phyloP scores from a whole-genome alignment of 2,113 vertebrate species.

The Drymodes brunneopygia region DNA sequence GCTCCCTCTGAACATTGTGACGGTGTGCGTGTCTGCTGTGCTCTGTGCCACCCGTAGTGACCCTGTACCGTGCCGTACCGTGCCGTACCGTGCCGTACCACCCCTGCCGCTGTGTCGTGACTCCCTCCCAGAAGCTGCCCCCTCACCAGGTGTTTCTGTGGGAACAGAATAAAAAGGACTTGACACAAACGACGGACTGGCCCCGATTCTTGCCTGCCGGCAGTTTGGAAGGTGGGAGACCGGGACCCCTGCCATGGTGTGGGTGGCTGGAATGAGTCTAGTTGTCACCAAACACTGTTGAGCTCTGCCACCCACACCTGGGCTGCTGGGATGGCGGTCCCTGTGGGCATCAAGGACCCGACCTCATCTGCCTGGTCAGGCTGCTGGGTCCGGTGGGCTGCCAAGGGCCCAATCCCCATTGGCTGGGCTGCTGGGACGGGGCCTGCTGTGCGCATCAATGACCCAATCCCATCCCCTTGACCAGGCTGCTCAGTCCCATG shows the following conservation, averaged over 20 bases:
- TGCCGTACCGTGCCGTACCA: slow-evolving; percentile 36
- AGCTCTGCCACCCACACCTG: neutral
- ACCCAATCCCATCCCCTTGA: neutral
- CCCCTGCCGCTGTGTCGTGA: slow-evolving; percentile 92
- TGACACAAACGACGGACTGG: slow-evolving; percentile 70
- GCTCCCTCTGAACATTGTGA: slow-evolving; percentile 93
- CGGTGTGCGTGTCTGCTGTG: slow-evolving; percentile 92
- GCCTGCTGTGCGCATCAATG: neutral
- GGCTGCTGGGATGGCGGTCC: neutral
- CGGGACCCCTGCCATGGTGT: rapidly evolving
- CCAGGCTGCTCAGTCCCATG: neutral
- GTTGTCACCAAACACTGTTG: neutral
- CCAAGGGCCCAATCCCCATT: neutral
- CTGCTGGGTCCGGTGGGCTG: neutral
- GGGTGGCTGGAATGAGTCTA: neutral
- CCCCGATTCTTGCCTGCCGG: slow-evolving; percentile 30
- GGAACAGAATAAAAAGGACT: slow-evolving; percentile 92
- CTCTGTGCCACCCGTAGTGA: slow-evolving; percentile 94
- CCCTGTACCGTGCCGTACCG: slow-evolving; percentile 66
- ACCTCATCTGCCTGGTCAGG: neutral
- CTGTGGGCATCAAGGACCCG: too few species aligned
- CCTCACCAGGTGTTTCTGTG: slow-evolving; percentile 91
- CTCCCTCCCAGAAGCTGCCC: slow-evolving; percentile 84
- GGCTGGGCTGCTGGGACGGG: neutral
- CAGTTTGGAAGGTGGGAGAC: rapidly evolving